Evolutionary conservation across 2,797 vertebrate species (phyloP).

Genomic region (Pangasius sanitwongsei): DNA sequence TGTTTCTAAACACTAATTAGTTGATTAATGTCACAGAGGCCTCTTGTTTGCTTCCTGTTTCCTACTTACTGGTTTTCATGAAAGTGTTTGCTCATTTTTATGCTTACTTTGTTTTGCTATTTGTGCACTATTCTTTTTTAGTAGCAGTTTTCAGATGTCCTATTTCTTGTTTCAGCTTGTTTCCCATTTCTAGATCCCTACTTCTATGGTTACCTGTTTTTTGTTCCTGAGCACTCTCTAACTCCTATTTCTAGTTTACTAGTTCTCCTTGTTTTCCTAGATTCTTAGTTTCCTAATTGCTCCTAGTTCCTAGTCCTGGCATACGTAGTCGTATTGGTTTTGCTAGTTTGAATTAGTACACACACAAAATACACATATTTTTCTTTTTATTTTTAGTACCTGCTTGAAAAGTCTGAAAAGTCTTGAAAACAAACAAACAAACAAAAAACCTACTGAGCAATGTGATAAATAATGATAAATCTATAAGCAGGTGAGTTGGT

Average conservation of each 20-base stretch:
- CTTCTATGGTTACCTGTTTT: background rate
- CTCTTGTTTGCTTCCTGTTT: background rate
- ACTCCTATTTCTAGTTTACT: conserved; percentile 1
- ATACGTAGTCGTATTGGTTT: background rate
- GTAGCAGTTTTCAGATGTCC: background rate
- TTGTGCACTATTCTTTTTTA: background rate
- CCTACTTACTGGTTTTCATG: background rate
- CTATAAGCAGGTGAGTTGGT: background rate
- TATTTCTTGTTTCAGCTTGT: conserved; percentile 13
- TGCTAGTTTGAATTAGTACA: background rate
- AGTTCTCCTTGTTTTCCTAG: background rate
- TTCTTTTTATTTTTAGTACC: background rate
- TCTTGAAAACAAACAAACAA: background rate
- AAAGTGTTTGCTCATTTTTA: background rate
- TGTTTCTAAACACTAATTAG: conserved; percentile 1
- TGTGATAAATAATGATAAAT: background rate
- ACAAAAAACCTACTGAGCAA: background rate
- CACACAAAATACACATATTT: background rate
- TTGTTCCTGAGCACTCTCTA: background rate
- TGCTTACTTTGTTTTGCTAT: background rate
- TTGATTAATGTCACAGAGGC: background rate
- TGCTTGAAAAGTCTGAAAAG: background rate
- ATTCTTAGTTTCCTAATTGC: conserved; percentile 10
- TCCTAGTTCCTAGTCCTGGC: background rate
- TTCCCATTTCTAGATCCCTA: background rate